A percentile compares a stretch with the other conserved stretches of the same genome.
phyloP scores from a whole-genome alignment of 2,888 invertebrate species.

The Polydesmus complanatus region DNA sequence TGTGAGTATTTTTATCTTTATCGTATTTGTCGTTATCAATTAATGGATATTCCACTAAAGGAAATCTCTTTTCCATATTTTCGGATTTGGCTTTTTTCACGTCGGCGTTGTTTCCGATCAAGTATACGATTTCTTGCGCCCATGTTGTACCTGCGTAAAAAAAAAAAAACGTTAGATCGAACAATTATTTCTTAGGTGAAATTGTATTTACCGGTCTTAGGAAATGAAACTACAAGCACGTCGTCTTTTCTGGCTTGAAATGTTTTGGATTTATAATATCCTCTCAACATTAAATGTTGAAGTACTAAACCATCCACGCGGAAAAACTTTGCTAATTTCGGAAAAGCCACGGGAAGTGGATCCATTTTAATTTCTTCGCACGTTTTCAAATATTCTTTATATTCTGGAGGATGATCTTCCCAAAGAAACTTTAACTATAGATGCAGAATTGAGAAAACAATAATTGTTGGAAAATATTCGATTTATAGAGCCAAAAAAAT shows the following conservation, averaged over 20 bases:
- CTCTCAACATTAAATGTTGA: slow-evolving; percentile 3
- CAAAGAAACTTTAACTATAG: slow-evolving; percentile 5
- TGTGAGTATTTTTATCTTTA: background rate
- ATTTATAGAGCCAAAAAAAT: too few species aligned
- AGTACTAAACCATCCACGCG: slow-evolving; percentile 1
- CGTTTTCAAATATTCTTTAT: slow-evolving; percentile 7
- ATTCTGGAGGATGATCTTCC: slow-evolving; percentile 5
- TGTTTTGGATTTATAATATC: slow-evolving; percentile 1
- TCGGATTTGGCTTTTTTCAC: slow-evolving; percentile 6
- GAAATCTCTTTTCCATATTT: slow-evolving; percentile 8
- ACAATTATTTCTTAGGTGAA: too few species aligned
- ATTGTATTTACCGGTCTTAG: slow-evolving; percentile 3
- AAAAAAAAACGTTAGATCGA: too few species aligned
- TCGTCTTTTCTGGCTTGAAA: slow-evolving; percentile 10
- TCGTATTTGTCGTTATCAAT: background rate
- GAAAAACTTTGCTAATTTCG: slow-evolving; percentile 7
- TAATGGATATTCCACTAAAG: background rate
- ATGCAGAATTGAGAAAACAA: background rate
- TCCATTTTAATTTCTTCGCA: background rate
- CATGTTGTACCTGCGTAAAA: slow-evolving; percentile 6
- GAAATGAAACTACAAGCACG: slow-evolving; percentile 7
- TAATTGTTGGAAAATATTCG: background rate
- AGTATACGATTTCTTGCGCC: slow-evolving; percentile 6
- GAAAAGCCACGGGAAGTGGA: slow-evolving; percentile 4
- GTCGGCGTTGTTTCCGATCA: slow-evolving; percentile 7